phyloP scores from a whole-genome alignment of 37 sponge, comb jelly and placozoan genomes.

The Tethya wilhelma region DNA sequence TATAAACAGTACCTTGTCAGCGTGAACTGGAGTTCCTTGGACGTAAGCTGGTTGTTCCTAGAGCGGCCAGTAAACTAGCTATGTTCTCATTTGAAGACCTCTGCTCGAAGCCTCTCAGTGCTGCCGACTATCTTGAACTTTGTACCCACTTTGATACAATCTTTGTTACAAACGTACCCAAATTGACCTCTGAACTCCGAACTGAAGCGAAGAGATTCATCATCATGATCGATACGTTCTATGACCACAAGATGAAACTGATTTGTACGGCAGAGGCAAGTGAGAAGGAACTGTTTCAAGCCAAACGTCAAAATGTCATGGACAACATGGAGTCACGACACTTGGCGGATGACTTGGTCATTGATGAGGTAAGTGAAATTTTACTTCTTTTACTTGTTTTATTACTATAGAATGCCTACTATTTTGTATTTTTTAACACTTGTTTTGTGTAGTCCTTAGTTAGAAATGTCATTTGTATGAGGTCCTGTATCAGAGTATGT shows the following conservation, averaged over 20 bases:
- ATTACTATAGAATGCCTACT: too few relatives aligned
- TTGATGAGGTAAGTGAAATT: constrained; percentile 26
- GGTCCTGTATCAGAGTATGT: background rate
- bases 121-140: constrained; percentile 83
- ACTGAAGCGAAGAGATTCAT: constrained; percentile 82
- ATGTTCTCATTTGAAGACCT: constrained; percentile 70
- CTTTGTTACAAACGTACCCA: constrained; percentile 76
- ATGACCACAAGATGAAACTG: constrained; percentile 72
- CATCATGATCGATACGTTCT: constrained; percentile 81
- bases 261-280: constrained; percentile 68
- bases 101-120: constrained; percentile 74
- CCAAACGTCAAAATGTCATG: background rate
- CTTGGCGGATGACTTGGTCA: constrained; percentile 70
- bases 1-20: constrained; percentile 26
- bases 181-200: constrained; percentile 56
- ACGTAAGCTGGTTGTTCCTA: constrained; percentile 61
- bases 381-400: background rate
- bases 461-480: background rate
- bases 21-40: constrained; percentile 63
- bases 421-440: too few relatives aligned
- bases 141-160: constrained; percentile 60
- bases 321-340: constrained; percentile 23
- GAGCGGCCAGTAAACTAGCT: constrained; percentile 49
- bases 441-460: too few relatives aligned
- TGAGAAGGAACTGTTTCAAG: constrained; percentile 41